Base-by-base conservation (phyloP, 2,797 vertebrate species). In the Toxotes lorentzi region DNA sequence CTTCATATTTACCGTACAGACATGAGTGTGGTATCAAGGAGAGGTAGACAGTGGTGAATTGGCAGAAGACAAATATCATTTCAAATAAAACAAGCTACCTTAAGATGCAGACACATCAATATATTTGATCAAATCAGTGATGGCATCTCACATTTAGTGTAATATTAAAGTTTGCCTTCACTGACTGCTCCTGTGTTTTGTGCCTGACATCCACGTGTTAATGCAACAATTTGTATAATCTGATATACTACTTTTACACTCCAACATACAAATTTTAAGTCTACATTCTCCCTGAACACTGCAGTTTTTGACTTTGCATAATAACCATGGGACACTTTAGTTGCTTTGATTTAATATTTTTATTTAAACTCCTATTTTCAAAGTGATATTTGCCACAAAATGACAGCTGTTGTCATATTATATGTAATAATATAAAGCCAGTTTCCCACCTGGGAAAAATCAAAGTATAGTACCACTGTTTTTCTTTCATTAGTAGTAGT, bases 311-410 rank as follows among this genome's bases (percentile, higher is more conserved):
- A 45, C 35, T 75, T 73, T 51, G 35, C 65, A 73, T 17, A 90
- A 89, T 80, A 85, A 92, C 62, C 64, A 81, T 12, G 21, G 19
- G 57, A 91, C 82, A 84, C 73, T 40, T 60, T 57, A 7, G 27
- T 35, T 64, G 47, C 38, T 89, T 84, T 68, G 56, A 80, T 84
- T 77, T 78, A 57, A 83, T 41, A 64, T 85, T 88, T 93, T 92
- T 90, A 91, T 92, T 93, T 74, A 83, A 87, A 90, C 79, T 84
- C 66, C 88, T 84, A 83, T 88, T 84, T 83, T 75, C 73, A 88
- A 90, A 89, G 72, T 76, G 80, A 88, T 81, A 43, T 72, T 84
- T 32, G 61, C 76, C 83, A 86, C 79, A 88, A 89, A 92, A 90
- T 83, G 75, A 89, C 81, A 90, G 73, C 66, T 67, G 56, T 77